Conservation (phyloP, 2,113 vertebrate genomes). For the Salvelinus fontinalis region DNA sequence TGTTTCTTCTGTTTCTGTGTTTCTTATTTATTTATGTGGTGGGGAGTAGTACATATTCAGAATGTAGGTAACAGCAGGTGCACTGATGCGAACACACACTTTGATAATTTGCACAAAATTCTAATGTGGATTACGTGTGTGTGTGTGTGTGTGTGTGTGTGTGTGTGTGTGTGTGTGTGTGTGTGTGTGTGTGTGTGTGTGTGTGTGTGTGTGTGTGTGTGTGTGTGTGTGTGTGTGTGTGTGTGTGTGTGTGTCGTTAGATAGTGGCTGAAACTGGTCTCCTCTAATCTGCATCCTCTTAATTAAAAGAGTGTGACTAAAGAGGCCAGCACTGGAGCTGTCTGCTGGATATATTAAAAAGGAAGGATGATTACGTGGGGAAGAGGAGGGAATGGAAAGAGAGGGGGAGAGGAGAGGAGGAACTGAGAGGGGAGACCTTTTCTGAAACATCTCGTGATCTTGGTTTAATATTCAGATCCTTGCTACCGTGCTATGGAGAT, state of each 20-base stretch:
- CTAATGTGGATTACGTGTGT: too few relatives aligned
- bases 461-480: too few relatives aligned
- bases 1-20: too few relatives aligned
- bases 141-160: not conserved
- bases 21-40: too few relatives aligned
- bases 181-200: not conserved
- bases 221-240: conserved; percentile 7
- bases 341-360: conserved; percentile 58
- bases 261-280: conserved; percentile 42
- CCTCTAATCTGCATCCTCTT: conserved; percentile 58
- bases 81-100: too few relatives aligned
- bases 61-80: too few relatives aligned
- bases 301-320: conserved; percentile 70
- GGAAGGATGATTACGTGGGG: conserved; percentile 51
- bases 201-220: not conserved
- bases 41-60: too few relatives aligned
- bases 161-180: conserved; percentile 9
- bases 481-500: too few relatives aligned
- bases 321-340: conserved; percentile 48
- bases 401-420: not conserved
- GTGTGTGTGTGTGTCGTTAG: conserved; percentile 21
- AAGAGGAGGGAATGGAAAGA: not conserved
- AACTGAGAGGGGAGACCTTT: not conserved
- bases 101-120: too few relatives aligned
- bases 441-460: too few relatives aligned